Conservation (phyloP, 2,797 vertebrate species). For the Sebastes ruberrimus region DNA sequence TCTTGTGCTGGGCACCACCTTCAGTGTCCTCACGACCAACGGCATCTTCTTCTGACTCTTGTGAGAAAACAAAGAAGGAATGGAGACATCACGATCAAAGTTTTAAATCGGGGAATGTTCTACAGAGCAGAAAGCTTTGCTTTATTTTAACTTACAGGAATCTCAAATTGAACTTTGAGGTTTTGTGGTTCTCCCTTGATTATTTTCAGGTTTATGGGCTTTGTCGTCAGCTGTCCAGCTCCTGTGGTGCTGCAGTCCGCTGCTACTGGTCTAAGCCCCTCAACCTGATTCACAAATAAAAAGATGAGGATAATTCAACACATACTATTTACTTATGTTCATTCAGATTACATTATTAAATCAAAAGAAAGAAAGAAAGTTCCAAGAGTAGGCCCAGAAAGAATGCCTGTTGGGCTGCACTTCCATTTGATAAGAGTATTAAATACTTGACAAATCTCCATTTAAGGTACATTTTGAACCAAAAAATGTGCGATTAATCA, state of each 20-base stretch:
- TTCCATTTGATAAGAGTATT: no score
- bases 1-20: conserved; percentile 86
- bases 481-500: no score
- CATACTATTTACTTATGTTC: not conserved
- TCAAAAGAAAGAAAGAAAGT: not conserved
- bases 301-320: not conserved
- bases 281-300: conserved; percentile 75
- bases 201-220: conserved; percentile 85
- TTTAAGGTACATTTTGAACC: no score
- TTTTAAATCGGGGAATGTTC: not conserved
- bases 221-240: conserved; percentile 83
- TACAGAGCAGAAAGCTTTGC: not conserved
- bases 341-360: not conserved
- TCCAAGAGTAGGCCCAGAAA: not conserved
- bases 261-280: conserved; percentile 71
- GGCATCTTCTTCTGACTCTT: conserved; percentile 84
- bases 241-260: conserved; percentile 90
- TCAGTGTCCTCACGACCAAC: conserved; percentile 81
- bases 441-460: no score
- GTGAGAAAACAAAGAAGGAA: not conserved
- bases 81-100: not conserved
- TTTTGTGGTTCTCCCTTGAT: conserved; percentile 80
- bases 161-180: conserved; percentile 84
- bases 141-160: conserved; percentile 66
- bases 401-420: not conserved